Evolutionary conservation across 2,113 vertebrate genomes (phyloP), one percentile per base, ranked within the genome.

Genomic region (Myotis brandtii): DNA sequence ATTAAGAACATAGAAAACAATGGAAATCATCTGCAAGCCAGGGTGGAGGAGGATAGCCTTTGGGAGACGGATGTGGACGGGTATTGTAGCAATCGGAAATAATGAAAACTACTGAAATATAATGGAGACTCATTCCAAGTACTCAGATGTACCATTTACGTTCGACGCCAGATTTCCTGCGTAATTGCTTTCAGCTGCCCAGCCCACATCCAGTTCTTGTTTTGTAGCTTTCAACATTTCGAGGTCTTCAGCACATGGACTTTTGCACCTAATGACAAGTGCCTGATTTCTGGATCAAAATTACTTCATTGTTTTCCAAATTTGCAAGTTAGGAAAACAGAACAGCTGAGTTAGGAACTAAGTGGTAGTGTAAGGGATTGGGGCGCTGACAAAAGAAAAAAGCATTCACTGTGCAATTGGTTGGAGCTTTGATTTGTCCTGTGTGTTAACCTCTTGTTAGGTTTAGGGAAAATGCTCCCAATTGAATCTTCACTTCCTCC

Each of bases 121-220:
- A 81, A 96, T 48, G 67, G 96, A 75, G 92, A 86, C 9, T 81
- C 40, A 70, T 90, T 67, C 67, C 43, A 81, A 80, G 69, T 13
- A 52, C 84, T 94, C 84, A 92, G 64, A 93, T 64, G 87, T 12
- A 9, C 67, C 56, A 12, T 86, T 89, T 54, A 48, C 69, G 69
- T 40, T 46, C 16, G 50, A 43, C 11, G 64, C 75, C 94, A 64
- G 9, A 87, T 46, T 92, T 95, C 70, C 90, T 64, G 89, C 3
- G 2, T 91, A 73, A 94, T 91, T 85, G 56, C 52, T 37, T 72
- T 86, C 87, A 92, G 94, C 94, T 92, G 86, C 70, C 52, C 79
- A 64, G 46, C 56, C 70, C 54, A 40, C 90, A 54, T 1, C 48
- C 73, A 1, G 9, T 37, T 67, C 50, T 83, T 11, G 54, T 83